These are phyloP conservation scores for Gallinago nigripennis DNA, from an alignment of 2,797 vertebrate species.

Conservation along the genomic window DNA sequence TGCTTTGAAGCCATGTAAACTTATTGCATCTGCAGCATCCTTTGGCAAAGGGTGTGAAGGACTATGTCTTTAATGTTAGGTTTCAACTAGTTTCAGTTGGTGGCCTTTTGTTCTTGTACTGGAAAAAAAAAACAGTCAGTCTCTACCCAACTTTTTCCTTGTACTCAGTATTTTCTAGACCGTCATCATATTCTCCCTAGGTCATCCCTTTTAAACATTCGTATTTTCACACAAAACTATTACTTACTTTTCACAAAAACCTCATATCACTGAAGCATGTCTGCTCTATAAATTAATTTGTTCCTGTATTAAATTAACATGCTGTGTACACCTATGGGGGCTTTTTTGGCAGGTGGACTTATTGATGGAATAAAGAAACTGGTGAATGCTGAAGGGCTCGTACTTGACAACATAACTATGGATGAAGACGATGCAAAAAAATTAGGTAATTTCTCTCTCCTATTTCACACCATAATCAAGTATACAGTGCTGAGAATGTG, in stretches of 20 bases:
- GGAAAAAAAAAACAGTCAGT: background rate
- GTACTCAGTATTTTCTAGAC: background rate
- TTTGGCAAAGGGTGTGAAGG: background rate
- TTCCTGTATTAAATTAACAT: background rate
- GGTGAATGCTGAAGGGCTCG: conserved; percentile 33
- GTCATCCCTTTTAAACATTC: background rate
- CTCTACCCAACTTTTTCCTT: background rate
- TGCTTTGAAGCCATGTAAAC: background rate
- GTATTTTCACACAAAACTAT: background rate
- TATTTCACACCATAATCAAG: background rate
- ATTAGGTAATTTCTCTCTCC: conserved; percentile 13
- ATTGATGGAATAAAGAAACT: conserved; percentile 2
- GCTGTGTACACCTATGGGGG: background rate
- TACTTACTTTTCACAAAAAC: background rate
- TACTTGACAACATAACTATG: conserved; percentile 41
- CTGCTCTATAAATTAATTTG: background rate
- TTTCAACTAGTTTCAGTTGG: background rate
- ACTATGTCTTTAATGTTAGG: background rate
- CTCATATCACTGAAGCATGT: background rate
- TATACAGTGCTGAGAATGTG: background rate
- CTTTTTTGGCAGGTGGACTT: conserved; percentile 11
- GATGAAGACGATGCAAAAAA: conserved; percentile 48
- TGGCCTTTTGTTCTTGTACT: background rate
- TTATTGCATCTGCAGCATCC: background rate
- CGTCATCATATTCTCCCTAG: background rate